Conservation (phyloP, 2,113 vertebrate genomes). For the Onychostoma macrolepis region DNA sequence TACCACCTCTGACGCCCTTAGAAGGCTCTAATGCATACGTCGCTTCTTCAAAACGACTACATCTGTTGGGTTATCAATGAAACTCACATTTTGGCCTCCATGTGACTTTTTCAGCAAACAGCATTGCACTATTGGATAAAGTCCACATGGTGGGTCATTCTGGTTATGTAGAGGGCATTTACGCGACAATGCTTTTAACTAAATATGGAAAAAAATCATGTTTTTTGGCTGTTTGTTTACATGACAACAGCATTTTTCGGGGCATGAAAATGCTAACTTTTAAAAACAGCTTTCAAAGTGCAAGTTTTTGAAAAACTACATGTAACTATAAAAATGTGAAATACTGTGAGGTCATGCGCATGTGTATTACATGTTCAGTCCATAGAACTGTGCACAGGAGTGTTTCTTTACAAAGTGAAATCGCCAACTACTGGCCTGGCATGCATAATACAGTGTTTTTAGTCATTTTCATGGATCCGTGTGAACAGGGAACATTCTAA, state of each 20-base stretch:
- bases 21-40: background rate
- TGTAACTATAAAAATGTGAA: no score
- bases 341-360: background rate
- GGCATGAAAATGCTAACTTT: no score
- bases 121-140: background rate
- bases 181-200: no score
- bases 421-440: background rate
- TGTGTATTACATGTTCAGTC: background rate
- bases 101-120: background rate
- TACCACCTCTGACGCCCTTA: slow-evolving; percentile 4
- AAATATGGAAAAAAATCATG: no score
- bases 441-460: background rate
- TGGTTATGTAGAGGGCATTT: background rate
- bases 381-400: background rate
- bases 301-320: no score
- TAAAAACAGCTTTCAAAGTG: no score
- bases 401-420: background rate
- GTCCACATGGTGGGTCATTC: background rate
- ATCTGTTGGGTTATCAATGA: slow-evolving; percentile 2
- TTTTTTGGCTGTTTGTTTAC: no score
- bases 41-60: background rate
- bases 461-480: no score
- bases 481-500: background rate
- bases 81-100: background rate
- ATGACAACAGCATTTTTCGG: no score